phyloP scores from a whole-genome alignment of 92 coral and sea anemone genomes.

The Pocillopora grandis region DNA sequence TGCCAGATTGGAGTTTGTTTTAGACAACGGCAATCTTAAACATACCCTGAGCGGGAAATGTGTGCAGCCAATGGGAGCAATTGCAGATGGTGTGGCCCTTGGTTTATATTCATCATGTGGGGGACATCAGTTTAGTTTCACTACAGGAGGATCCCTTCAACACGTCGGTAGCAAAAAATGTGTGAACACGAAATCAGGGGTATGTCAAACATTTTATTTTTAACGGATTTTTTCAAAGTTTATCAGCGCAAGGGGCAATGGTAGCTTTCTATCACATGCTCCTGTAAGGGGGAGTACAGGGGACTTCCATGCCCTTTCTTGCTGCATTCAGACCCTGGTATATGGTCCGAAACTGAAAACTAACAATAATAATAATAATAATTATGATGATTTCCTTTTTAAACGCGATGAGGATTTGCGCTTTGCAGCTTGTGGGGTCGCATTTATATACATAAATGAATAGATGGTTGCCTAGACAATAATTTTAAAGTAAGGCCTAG shows the following conservation, averaged over 20 bases:
- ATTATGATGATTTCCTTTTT: no score
- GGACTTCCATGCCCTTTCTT: no score
- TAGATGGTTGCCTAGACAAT: no score
- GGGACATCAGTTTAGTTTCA: constrained; percentile 91
- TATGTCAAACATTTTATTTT: constrained; percentile 14
- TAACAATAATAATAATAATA: no score
- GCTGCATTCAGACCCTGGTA: no score
- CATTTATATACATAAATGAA: no score
- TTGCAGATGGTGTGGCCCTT: constrained; percentile 71
- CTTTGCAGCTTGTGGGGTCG: no score
- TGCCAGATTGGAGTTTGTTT: constrained; percentile 69
- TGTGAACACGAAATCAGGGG: constrained; percentile 76
- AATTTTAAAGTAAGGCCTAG: no score
- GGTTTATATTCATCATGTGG: constrained; percentile 79
- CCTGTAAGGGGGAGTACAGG: no score
- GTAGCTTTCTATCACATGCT: no score
- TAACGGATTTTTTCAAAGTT: neutral
- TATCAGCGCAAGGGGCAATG: neutral
- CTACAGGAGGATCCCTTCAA: constrained; percentile 91
- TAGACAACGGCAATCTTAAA: constrained; percentile 71
- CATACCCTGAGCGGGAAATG: constrained; percentile 88
- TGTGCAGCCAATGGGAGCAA: constrained; percentile 65
- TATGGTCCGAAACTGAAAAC: no score
- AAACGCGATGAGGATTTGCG: no score
- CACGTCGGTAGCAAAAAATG: constrained; percentile 92